phyloP scores from a whole-genome alignment of 2,888 invertebrate genomes.

The Hemistola chrysoprasaria region DNA sequence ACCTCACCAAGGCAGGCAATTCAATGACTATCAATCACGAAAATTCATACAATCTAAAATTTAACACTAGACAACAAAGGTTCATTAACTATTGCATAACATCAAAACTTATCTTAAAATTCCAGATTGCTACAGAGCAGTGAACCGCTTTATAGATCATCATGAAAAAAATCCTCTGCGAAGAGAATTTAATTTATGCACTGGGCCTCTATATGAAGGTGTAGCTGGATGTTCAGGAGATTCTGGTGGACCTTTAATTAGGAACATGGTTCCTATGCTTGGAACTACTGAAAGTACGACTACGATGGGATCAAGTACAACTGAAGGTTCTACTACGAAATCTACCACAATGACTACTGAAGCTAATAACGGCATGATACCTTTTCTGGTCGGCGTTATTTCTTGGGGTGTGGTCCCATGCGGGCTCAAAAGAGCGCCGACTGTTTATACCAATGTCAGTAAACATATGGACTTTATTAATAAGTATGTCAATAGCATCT shows the following conservation, averaged over 20 bases:
- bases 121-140: constrained; percentile 66
- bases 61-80: too few species aligned
- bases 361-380: constrained; percentile 24
- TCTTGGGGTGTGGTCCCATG: constrained; percentile 82
- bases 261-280: constrained; percentile 26
- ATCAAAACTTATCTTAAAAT: constrained; percentile 10
- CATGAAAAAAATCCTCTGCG: constrained; percentile 65
- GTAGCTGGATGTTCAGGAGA: constrained; percentile 79
- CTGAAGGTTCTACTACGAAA: not conserved
- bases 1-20: too few species aligned
- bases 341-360: too few species aligned
- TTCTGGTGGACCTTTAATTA: constrained; percentile 79
- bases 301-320: constrained; percentile 6
- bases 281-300: constrained; percentile 28
- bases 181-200: constrained; percentile 73
- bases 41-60: too few species aligned
- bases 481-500: constrained; percentile 40
- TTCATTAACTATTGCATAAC: too few species aligned
- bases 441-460: constrained; percentile 78
- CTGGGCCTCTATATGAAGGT: constrained; percentile 74
- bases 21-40: too few species aligned
- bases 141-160: constrained; percentile 50
- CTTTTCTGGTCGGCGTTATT: constrained; percentile 74
- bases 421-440: constrained; percentile 73
- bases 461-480: constrained; percentile 72